A percentile compares a stretch with the other conserved stretches of the same genome.
phyloP scores from a whole-genome alignment of 2,888 invertebrate genomes.

The Pachliopta kotzebuea region DNA sequence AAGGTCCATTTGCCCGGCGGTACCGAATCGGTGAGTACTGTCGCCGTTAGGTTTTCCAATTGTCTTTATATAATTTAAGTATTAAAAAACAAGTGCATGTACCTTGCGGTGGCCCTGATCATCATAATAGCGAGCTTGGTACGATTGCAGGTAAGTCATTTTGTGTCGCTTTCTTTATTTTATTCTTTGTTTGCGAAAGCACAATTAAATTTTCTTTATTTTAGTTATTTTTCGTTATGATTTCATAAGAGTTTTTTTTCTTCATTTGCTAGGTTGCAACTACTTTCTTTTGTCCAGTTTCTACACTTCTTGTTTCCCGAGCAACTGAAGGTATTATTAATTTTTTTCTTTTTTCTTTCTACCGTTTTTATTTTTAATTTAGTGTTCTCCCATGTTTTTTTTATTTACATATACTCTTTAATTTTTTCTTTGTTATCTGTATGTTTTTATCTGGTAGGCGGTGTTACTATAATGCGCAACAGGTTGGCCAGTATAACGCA shows the following conservation, averaged over 20 bases:
- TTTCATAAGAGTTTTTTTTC: not conserved
- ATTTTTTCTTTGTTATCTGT: not conserved
- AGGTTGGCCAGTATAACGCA: not conserved
- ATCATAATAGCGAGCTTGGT: constrained; percentile 74
- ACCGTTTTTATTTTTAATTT: not conserved
- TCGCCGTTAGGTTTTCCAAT: constrained; percentile 12
- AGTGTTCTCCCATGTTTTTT: not conserved
- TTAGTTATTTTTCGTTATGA: constrained; percentile 4
- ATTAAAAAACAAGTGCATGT: constrained; percentile 63
- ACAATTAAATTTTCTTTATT: constrained; percentile 13
- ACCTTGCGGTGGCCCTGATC: constrained; percentile 75
- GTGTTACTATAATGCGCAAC: not conserved
- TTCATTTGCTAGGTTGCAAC: constrained; percentile 17
- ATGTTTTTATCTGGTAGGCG: not conserved
- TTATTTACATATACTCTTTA: not conserved
- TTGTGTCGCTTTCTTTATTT: constrained; percentile 36
- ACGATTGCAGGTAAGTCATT: constrained; percentile 67
- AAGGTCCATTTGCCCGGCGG: constrained; percentile 58
- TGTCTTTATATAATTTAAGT: constrained; percentile 30
- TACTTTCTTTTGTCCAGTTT: constrained; percentile 1
- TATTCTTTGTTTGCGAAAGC: constrained; percentile 20
- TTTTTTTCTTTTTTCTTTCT: not conserved
- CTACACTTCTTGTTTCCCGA: not conserved
- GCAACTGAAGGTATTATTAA: constrained; percentile 4
- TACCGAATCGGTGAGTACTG: constrained; percentile 63